These are phyloP conservation scores for Dasyornis broadbenti DNA, from an alignment of 2,113 vertebrate species.

Conservation along the genomic window DNA sequence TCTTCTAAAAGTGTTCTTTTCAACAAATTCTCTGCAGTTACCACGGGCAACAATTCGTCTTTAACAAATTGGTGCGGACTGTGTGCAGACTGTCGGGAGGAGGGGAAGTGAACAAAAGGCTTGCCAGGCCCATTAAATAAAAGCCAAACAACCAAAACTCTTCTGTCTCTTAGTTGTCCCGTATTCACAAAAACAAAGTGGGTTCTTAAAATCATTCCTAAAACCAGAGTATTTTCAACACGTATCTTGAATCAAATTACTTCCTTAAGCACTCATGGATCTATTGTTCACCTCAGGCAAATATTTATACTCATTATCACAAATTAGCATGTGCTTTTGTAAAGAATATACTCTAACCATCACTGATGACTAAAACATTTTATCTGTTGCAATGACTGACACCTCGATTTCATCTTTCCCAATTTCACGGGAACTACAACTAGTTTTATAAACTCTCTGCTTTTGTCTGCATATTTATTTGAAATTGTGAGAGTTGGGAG, in stretches of 20 bases:
- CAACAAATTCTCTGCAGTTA: constrained; percentile 67
- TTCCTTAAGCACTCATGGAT: neutral
- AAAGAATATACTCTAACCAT: neutral
- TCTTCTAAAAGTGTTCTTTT: constrained; percentile 63
- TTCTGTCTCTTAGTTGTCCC: neutral
- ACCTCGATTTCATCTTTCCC: neutral
- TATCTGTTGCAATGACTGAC: neutral
- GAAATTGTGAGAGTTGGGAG: neutral
- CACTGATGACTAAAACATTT: neutral
- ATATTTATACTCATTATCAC: neutral
- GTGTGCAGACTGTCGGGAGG: neutral
- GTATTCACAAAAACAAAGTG: neutral
- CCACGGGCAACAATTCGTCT: constrained; percentile 54
- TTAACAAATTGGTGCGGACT: constrained; percentile 18
- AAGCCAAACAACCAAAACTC: neutral
- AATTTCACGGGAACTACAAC: neutral
- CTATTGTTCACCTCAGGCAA: neutral
- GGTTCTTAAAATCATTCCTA: neutral
- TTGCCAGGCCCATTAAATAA: neutral
- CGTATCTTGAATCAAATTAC: neutral
- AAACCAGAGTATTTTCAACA: neutral
- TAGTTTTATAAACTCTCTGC: neutral
- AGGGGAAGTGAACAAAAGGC: neutral
- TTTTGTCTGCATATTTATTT: neutral
- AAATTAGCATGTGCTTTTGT: neutral